Base-by-base conservation (phyloP, 2,797 vertebrate genomes). In the Enteromius argenteus region DNA sequence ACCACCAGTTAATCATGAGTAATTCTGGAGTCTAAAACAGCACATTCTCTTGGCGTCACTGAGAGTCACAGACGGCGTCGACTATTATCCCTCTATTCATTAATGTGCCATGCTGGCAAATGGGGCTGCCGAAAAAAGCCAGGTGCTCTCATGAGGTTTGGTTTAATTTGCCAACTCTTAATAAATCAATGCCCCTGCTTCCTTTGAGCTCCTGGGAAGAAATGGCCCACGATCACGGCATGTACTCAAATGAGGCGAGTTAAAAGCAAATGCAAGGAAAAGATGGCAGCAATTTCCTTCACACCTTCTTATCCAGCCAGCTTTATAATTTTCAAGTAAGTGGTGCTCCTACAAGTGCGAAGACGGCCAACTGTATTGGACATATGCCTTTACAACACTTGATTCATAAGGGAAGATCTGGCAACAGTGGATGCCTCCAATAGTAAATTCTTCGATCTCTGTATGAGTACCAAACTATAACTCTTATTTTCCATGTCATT, bases 141-240 rank as follows among this genome's bases (percentile, higher is more conserved):
- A 67, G 32, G 51, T 78, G 62, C 56, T 56, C 71, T 83, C 42
- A 53, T 58, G 51, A 56, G 69, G 42, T 66, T 53, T 71, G 74
- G 17, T 56, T 76, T 46, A 9, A 83, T 37, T 44, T 64, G 53
- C 62, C 19, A 56, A 37, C 68, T 49, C 77, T 73, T 51, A 74
- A 85, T 86, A 87, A 84, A 86, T 88, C 84, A 79, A 72, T 42
- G 32, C 14, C 42, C 71, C 44, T 27, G 37, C 39, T 56, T 80
- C 62, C 71, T 71, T 13, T 67, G 53, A 67, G 37, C 42, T 72
- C 39, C 56, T 75, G 23, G 19, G 79, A 5, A 58, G 17, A 51
- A 76, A 51, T 32, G 64, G 9, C 32, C 46, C 62, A 32, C 4
- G 0, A 42, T 62, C 72, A 44, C 23, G 0, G 42, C 56, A 49